Percentiles rank a stretch among this genome's conserved stretches.
Evolutionary conservation across 2,888 invertebrate genomes (phyloP).

Genomic region (Apocheima hispidaria): DNA sequence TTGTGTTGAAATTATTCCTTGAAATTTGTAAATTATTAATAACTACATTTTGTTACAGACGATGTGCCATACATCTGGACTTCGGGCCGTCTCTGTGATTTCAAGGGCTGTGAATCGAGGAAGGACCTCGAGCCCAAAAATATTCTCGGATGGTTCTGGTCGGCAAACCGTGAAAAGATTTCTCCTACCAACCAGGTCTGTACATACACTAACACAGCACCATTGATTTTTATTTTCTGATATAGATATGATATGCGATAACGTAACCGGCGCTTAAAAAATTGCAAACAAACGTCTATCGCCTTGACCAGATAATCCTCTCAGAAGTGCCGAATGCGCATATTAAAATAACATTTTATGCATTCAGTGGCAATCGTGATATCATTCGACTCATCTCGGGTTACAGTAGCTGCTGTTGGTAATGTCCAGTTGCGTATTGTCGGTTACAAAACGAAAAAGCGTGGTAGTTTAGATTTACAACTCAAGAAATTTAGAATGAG

Average conservation of each 20-base stretch:
- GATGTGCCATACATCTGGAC: constrained; percentile 98
- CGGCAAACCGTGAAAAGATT: constrained; percentile 94
- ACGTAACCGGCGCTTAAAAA: constrained; percentile 2
- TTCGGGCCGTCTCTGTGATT: constrained; percentile 96
- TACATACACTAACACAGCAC: neutral
- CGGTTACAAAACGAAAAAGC: constrained; percentile 35
- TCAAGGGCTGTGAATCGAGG: constrained; percentile 96
- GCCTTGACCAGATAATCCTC: constrained; percentile 17
- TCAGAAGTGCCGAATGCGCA: constrained; percentile 11
- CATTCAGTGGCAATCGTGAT: constrained; percentile 13
- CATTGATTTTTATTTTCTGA: neutral
- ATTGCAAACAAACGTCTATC: constrained; percentile 11
- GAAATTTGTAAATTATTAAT: neutral
- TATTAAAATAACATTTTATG: constrained; percentile 23
- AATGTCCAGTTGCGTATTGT: constrained; percentile 22
- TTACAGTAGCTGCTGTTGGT: constrained; percentile 16
- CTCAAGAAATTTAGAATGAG: constrained; percentile 32
- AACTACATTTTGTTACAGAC: constrained; percentile 81
- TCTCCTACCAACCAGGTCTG: constrained; percentile 91
- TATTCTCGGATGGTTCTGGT: constrained; percentile 97
- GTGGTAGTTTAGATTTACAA: constrained; percentile 39
- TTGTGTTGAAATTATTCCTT: neutral
- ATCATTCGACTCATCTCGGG: constrained; percentile 18
- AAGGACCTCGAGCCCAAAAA: constrained; percentile 94
- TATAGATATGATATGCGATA: neutral